A percentile compares a stretch with the other conserved stretches of the same genome.
phyloP scores from a whole-genome alignment of 2,113 vertebrate species.

The Epinephelus cyanopodus region DNA sequence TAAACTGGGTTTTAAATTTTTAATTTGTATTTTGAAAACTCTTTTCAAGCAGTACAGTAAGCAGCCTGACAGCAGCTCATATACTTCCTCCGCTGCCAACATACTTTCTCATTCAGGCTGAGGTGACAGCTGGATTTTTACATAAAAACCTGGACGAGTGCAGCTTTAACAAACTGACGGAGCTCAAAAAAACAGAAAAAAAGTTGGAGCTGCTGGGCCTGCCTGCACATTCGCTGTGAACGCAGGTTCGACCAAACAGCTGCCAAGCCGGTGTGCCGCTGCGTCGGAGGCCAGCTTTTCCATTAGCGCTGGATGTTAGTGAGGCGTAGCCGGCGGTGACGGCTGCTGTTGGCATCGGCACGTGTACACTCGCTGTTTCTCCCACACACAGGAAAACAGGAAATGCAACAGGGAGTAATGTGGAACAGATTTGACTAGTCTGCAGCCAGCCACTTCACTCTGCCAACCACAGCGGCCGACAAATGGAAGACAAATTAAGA shows the following conservation, averaged over 20 bases:
- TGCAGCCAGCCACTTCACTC: conserved; percentile 53
- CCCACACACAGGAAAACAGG: conserved; percentile 56
- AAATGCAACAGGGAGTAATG: conserved; percentile 75
- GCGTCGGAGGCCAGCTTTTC: conserved; percentile 54
- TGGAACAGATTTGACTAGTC: conserved; percentile 71
- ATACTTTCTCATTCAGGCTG: not conserved
- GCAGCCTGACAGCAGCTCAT: conserved; percentile 2
- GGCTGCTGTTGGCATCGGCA: conserved; percentile 66
- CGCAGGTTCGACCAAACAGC: conserved; percentile 50
- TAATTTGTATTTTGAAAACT: not conserved
- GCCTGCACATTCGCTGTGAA: conserved; percentile 4
- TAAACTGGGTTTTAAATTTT: not conserved
- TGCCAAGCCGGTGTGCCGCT: conserved; percentile 44
- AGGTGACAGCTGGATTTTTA: conserved; percentile 57
- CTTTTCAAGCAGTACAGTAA: not conserved
- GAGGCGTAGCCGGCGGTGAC: conserved; percentile 61
- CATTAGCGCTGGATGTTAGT: conserved; percentile 69
- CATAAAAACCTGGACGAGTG: conserved; percentile 38
- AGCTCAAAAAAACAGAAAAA: not conserved
- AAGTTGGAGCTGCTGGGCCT: not conserved
- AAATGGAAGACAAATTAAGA: not conserved
- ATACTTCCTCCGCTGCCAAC: not conserved
- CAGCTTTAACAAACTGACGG: conserved; percentile 13
- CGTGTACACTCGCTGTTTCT: conserved; percentile 33
- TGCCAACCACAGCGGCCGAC: conserved; percentile 59